Evolutionary conservation across 2,113 vertebrate genomes (phyloP).

Genomic region (Oncorhynchus mykiss): DNA sequence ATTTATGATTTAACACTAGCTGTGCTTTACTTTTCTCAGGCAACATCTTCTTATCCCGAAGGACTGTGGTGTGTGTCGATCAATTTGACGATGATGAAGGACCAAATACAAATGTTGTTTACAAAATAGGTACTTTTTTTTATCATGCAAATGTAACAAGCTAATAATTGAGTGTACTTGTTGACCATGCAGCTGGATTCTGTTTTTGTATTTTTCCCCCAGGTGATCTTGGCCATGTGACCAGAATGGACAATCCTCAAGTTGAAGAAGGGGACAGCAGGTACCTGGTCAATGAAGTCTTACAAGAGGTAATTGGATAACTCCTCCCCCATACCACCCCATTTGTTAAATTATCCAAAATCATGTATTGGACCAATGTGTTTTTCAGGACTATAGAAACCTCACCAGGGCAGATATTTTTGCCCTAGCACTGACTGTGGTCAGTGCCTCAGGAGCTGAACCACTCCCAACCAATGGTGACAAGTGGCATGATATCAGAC

Average conservation of each 20-base stretch:
- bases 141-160: background rate
- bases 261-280: slow-evolving; percentile 90
- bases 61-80: slow-evolving; percentile 71
- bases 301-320: slow-evolving; percentile 80
- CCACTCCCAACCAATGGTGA: slow-evolving; percentile 83
- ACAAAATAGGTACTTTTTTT: slow-evolving; percentile 82
- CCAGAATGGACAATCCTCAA: slow-evolving; percentile 84
- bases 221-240: slow-evolving; percentile 91
- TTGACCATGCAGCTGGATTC: background rate
- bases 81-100: slow-evolving; percentile 84
- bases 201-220: background rate
- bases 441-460: slow-evolving; percentile 79
- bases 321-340: slow-evolving; percentile 61
- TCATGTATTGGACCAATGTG: slow-evolving; percentile 9
- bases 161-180: background rate
- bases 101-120: slow-evolving; percentile 78
- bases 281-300: slow-evolving; percentile 88
- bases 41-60: slow-evolving; percentile 89
- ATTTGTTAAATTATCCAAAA: slow-evolving; percentile 74
- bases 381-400: slow-evolving; percentile 76
- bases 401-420: slow-evolving; percentile 82
- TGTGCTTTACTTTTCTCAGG: slow-evolving; percentile 59
- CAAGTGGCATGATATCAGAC: slow-evolving; percentile 86
- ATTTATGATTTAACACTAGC: background rate
- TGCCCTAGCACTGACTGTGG: slow-evolving; percentile 80